phyloP scores from a whole-genome alignment of 2,113 vertebrate genomes.

The Oophaga pumilio region DNA sequence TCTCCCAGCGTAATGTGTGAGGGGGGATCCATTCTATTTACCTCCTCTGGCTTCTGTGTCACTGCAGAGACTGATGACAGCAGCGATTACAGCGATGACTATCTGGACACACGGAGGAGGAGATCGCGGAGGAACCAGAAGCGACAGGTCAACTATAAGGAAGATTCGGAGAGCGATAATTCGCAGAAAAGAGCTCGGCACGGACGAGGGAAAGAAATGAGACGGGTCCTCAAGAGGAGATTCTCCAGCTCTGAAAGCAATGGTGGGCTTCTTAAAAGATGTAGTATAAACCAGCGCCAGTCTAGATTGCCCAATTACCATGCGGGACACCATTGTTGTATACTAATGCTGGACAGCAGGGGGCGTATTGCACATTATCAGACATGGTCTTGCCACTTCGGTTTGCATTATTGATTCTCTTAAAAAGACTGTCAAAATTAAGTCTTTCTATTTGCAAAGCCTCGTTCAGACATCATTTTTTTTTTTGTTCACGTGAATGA shows the following conservation, averaged over 20 bases:
- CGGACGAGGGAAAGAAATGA: conserved; percentile 70
- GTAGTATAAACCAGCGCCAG: neutral
- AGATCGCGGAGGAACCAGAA: conserved; percentile 88
- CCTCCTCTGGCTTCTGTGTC: neutral
- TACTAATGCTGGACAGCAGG: too few relatives aligned
- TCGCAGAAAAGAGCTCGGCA: conserved; percentile 78
- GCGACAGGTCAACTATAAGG: conserved; percentile 93
- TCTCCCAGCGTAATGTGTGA: too few relatives aligned
- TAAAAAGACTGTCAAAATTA: too few relatives aligned
- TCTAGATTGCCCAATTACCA: too few relatives aligned
- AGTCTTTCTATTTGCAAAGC: too few relatives aligned
- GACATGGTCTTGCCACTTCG: too few relatives aligned
- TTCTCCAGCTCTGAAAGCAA: conserved; percentile 93
- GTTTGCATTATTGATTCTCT: too few relatives aligned
- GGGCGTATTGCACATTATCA: too few relatives aligned
- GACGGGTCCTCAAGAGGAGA: conserved; percentile 77
- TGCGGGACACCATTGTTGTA: too few relatives aligned
- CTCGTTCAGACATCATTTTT: too few relatives aligned
- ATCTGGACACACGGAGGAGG: conserved; percentile 83
- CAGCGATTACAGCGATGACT: conserved; percentile 85
- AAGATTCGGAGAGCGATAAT: conserved; percentile 92
- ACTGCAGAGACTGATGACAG: conserved; percentile 81
- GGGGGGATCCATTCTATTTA: neutral
- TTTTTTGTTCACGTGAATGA: too few relatives aligned
- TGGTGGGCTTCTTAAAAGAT: conserved; percentile 68